Evolutionary conservation across 1,140 invertebrate genomes (phyloP), one percentile per base, ranked within the genome.

Genomic region (Vollenhovia emeryi): DNA sequence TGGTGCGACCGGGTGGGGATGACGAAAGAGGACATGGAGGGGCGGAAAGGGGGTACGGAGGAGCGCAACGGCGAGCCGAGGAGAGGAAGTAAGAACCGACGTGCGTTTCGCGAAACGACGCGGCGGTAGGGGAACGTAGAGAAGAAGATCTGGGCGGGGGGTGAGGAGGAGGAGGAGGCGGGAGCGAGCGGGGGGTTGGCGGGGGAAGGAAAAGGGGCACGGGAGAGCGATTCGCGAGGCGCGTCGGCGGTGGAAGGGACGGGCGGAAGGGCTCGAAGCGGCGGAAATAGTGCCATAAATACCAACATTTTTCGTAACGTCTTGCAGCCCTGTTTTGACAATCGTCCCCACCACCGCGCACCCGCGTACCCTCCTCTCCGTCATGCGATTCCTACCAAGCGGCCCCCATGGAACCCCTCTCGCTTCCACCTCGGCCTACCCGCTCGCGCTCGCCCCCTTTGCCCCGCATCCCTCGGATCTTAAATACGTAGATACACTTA

Each of bases 261-360:
- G 76, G 69, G 74, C 60, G 79, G 57, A 45, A 71, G 86, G 87
- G 86, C 85, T 89, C 84, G 87, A 91, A 89, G 88, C 89, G 86
- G 91, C 93, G 93, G 93, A 94, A 94, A 94, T 93, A 92, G 93
- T 93, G 91, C 92, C 93, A 93, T 94, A 94, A 94, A 94, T 94
- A 94, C 88, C 89, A 91, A 93, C 92, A 93, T 93, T 93, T 93
- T 93, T 94, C 92, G 90, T 91, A 90, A 87, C 91, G 86, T 91
- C 90, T 91, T 91, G 92, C 91, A 91, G 90, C 91, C 90, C 93
- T 93, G 92, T 94, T 93, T 94, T 94, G 92, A 94, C 91, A 94
- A 93, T 93, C 90, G 91, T 80, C 87, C 87, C 87, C 82, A 87
- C 89, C 80, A 84, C 40, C 1, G 33, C 66, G 55, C n/a, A 50